Conservation (phyloP, 2,888 invertebrate genomes). For the Labia minor region DNA sequence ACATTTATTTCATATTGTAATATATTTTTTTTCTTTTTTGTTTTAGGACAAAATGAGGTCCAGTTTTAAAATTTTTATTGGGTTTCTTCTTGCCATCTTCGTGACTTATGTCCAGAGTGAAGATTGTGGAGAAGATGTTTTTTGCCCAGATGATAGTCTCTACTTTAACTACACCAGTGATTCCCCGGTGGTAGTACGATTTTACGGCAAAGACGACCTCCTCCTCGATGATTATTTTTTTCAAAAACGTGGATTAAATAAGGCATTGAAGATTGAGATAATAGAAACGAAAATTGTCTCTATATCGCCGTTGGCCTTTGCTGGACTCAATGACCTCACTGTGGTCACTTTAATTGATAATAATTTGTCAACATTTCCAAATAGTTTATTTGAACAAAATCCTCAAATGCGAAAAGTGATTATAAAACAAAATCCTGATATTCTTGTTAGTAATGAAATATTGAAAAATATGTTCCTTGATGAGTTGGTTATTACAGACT, state of each 20-base stretch:
- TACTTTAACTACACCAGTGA: not conserved
- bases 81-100: not conserved
- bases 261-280: not conserved
- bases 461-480: not conserved
- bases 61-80: too few species aligned
- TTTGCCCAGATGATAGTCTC: not conserved
- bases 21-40: too few species aligned
- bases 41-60: too few species aligned
- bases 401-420: not conserved
- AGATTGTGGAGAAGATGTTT: not conserved
- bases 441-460: not conserved
- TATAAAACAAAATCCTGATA: not conserved
- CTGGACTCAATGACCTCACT: not conserved
- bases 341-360: not conserved
- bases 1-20: too few species aligned
- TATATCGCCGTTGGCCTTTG: not conserved
- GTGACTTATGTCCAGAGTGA: not conserved
- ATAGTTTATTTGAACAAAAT: not conserved
- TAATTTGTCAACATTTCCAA: not conserved
- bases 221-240: not conserved
- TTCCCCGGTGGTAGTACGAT: not conserved
- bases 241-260: not conserved
- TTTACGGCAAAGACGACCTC: not conserved
- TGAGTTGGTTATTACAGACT: not conserved
- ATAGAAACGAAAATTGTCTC: not conserved